Evolutionary conservation across 2,113 vertebrate genomes (phyloP).

Genomic region (Chauna torquata): DNA sequence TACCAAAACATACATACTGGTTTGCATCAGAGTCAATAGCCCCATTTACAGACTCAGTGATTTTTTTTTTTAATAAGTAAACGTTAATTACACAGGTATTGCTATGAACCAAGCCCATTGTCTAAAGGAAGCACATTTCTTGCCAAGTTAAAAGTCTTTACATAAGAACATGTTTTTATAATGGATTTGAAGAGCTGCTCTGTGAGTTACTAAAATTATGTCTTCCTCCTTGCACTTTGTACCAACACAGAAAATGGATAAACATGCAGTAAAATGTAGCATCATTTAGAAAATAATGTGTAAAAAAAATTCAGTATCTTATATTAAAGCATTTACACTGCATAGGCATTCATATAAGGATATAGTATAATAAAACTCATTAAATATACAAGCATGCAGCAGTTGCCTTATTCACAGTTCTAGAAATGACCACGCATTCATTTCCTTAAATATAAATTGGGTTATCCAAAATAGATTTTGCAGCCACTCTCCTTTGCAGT

Average conservation of each 20-base stretch:
- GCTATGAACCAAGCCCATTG: constrained; percentile 65
- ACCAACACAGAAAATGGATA: constrained; percentile 46
- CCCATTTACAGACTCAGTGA: not conserved
- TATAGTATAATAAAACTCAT: constrained; percentile 68
- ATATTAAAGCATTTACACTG: constrained; percentile 74
- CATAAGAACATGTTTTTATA: constrained; percentile 30
- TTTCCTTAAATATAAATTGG: constrained; percentile 67
- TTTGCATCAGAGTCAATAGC: not conserved
- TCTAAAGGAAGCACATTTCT: constrained; percentile 57
- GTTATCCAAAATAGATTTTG: constrained; percentile 72
- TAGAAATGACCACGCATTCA: constrained; percentile 61
- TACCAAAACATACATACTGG: not conserved
- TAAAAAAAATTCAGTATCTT: constrained; percentile 64
- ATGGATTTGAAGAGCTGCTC: constrained; percentile 53
- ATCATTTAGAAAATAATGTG: constrained; percentile 62
- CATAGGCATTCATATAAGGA: constrained; percentile 73
- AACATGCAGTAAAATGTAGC: constrained; percentile 65
- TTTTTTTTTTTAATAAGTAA: not conserved
- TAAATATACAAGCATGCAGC: constrained; percentile 71
- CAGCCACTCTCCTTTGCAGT: constrained; percentile 51
- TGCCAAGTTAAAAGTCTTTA: constrained; percentile 47
- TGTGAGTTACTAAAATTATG: constrained; percentile 57
- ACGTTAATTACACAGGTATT: constrained; percentile 19
- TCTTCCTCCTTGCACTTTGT: constrained; percentile 47
- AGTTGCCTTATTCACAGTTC: constrained; percentile 63